These are phyloP conservation scores for Dipodomys merriami DNA, from an alignment of 2,113 vertebrate species.

Conservation along the genomic window DNA sequence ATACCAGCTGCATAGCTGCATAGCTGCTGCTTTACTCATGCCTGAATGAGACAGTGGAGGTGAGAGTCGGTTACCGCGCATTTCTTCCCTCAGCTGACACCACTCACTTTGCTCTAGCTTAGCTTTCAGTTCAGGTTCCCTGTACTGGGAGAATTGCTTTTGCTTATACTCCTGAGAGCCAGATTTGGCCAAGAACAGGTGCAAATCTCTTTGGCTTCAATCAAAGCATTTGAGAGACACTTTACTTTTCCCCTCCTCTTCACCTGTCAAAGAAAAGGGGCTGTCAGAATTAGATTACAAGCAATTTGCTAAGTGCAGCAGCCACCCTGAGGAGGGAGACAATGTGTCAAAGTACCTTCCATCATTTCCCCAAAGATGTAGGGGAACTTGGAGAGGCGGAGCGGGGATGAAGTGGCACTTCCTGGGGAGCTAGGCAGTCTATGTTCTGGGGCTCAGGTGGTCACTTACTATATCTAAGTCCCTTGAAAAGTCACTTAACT, in stretches of 20 bases:
- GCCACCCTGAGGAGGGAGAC: not conserved
- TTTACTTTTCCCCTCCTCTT: not conserved
- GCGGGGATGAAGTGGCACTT: not conserved
- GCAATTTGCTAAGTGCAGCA: not conserved
- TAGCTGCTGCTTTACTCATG: slow-evolving; percentile 50
- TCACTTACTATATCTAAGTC: not conserved
- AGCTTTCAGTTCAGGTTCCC: not conserved
- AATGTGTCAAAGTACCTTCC: not conserved
- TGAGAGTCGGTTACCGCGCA: not conserved
- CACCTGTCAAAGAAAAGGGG: not conserved
- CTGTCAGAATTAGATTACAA: slow-evolving; percentile 21
- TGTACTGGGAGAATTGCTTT: not conserved
- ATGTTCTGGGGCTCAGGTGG: not conserved
- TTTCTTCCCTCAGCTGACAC: not conserved
- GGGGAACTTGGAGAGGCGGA: not conserved
- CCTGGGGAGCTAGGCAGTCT: not conserved
- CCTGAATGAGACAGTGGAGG: not conserved
- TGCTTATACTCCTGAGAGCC: not conserved
- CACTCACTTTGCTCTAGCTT: slow-evolving; percentile 13
- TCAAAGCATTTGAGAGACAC: slow-evolving; percentile 31
- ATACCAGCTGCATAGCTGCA: not conserved
- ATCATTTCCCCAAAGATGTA: not conserved
- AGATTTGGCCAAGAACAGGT: not conserved
- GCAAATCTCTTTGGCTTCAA: not conserved
- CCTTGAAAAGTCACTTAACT: not conserved